These are phyloP conservation scores for Echinarachnius parma DNA, from an alignment of 53 echinoderm and acorn worm genomes.

Conservation along the genomic window DNA sequence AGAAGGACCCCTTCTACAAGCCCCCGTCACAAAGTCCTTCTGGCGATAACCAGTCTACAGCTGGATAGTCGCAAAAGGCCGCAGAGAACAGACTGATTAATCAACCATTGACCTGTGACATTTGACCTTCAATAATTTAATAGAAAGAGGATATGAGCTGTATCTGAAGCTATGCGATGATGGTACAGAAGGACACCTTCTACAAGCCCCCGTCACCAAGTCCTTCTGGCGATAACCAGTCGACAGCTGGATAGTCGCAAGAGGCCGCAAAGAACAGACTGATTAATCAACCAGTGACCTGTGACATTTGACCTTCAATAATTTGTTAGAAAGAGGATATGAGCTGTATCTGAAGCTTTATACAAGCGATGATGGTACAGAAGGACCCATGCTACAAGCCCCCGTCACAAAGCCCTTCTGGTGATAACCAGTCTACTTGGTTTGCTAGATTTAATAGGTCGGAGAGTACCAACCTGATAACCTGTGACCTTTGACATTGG, in stretches of 20 bases:
- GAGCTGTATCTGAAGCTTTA: conserved; percentile 74
- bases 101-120: no score
- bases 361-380: conserved; percentile 64
- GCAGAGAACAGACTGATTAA: no score
- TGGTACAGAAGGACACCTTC: conserved; percentile 80
- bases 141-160: conserved; percentile 59
- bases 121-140: no score
- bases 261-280: no score
- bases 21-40: conserved; percentile 68
- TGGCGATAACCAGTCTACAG: conserved; percentile 73
- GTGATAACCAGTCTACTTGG: conserved; percentile 76
- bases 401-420: conserved; percentile 63
- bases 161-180: conserved; percentile 70
- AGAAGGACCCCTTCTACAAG: conserved; percentile 91
- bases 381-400: conserved; percentile 95
- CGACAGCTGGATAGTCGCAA: conserved; percentile 65
- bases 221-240: conserved; percentile 74
- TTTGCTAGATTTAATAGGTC: no score
- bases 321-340: conserved; percentile 49
- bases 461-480: no score
- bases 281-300: no score
- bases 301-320: no score
- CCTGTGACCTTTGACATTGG: no score
- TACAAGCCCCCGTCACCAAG: conserved; percentile 78
- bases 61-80: conserved; percentile 62